These are phyloP conservation scores for Tipula lateralis DNA, from an alignment of 2,888 invertebrate genomes.

Conservation along the genomic window DNA sequence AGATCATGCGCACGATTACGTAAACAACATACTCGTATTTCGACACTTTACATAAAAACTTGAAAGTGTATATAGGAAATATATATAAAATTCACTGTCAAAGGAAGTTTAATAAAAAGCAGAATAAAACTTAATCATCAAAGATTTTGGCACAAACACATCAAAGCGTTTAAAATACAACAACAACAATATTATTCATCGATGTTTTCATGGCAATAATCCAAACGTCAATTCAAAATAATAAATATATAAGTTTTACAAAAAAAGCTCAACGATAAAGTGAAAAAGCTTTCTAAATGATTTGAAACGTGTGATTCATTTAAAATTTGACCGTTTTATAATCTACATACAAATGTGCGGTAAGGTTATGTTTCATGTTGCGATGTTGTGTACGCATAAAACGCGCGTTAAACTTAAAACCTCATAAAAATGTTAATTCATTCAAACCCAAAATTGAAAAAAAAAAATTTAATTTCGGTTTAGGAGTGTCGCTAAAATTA, in stretches of 20 bases:
- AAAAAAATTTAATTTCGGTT: conserved; percentile 5
- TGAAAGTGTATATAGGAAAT: background rate
- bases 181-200: background rate
- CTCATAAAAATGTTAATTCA: conserved; percentile 20
- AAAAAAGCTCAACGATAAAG: background rate
- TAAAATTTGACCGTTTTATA: background rate
- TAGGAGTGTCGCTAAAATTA: conserved; percentile 19
- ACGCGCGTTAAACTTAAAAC: background rate
- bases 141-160: background rate
- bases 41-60: background rate
- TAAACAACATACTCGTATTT: background rate
- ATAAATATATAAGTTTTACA: background rate
- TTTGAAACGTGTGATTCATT: background rate
- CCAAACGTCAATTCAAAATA: background rate
- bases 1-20: background rate
- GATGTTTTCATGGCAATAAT: background rate
- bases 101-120: background rate
- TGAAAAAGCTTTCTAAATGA: background rate
- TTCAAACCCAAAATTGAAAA: conserved; percentile 24
- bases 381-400: background rate
- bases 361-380: background rate
- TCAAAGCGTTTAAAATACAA: background rate
- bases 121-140: background rate
- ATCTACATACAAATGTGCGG: no score
- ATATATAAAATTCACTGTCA: background rate